phyloP scores from a whole-genome alignment of 2,797 vertebrate species.

The Sebastes vulpes region DNA sequence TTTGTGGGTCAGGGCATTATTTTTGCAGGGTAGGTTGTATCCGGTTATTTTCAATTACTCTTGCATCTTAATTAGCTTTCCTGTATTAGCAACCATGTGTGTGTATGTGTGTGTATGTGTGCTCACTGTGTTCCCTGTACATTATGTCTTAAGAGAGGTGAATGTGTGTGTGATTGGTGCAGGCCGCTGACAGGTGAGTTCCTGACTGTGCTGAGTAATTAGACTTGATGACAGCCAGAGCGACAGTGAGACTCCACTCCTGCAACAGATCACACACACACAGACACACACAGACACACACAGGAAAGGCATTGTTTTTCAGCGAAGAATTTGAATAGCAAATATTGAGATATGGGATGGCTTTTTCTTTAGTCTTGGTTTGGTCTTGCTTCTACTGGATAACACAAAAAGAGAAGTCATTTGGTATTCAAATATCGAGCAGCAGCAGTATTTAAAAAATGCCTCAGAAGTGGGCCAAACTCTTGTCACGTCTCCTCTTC shows the following conservation, averaged over 20 bases:
- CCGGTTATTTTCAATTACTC: background rate
- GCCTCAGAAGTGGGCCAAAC: background rate
- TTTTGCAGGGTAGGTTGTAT: background rate
- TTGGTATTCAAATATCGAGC: constrained; percentile 22
- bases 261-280: constrained; percentile 9
- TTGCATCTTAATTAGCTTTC: background rate
- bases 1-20: background rate
- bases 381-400: background rate
- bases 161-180: constrained; percentile 33
- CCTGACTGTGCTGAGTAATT: constrained; percentile 58
- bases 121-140: background rate
- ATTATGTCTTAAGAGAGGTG: constrained; percentile 13
- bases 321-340: constrained; percentile 35
- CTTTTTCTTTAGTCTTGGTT: background rate
- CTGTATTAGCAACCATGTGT: background rate
- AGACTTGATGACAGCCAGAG: constrained; percentile 60
- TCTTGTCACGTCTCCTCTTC: background rate
- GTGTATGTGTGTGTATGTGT: background rate
- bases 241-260: constrained; percentile 25
- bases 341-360: background rate
- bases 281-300: background rate
- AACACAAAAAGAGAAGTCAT: background rate
- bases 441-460: background rate
- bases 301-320: background rate
- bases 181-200: constrained; percentile 53